Conservation (phyloP, 2,888 invertebrate genomes). For the Stenotaenia linearis region DNA sequence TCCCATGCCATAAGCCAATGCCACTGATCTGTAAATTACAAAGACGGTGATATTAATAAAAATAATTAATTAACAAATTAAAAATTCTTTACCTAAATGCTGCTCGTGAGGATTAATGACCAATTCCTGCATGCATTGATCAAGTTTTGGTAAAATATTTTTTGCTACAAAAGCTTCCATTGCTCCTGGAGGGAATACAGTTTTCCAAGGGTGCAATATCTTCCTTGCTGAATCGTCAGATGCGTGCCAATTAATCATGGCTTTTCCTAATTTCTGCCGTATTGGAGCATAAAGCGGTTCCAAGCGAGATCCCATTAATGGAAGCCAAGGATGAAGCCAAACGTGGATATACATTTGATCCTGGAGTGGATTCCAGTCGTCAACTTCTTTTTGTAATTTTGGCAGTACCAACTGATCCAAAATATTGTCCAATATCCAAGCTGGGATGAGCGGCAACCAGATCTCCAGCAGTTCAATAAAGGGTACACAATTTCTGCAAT, state of each 20-base stretch:
- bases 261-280: conserved; percentile 80
- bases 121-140: conserved; percentile 58
- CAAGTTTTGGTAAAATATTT: conserved; percentile 84
- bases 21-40: conserved; percentile 67
- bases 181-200: conserved; percentile 66
- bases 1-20: conserved; percentile 92
- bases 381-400: conserved; percentile 60
- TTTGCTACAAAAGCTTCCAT: conserved; percentile 76
- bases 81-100: conserved; percentile 54
- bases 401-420: conserved; percentile 78
- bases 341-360: conserved; percentile 92
- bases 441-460: conserved; percentile 75
- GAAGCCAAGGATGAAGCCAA: conserved; percentile 97
- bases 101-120: conserved; percentile 68
- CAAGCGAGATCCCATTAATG: conserved; percentile 58
- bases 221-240: conserved; percentile 86
- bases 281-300: conserved; percentile 77
- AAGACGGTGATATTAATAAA: conserved; percentile 31
- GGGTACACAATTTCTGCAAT: conserved; percentile 69
- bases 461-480: conserved; percentile 71
- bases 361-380: conserved; percentile 89
- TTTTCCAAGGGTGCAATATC: conserved; percentile 85
- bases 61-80: background rate
- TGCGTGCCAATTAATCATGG: conserved; percentile 91
- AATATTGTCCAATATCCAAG: conserved; percentile 75